Evolutionary conservation across 2,113 vertebrate species (phyloP).

Genomic region (Mirounga angustirostris): DNA sequence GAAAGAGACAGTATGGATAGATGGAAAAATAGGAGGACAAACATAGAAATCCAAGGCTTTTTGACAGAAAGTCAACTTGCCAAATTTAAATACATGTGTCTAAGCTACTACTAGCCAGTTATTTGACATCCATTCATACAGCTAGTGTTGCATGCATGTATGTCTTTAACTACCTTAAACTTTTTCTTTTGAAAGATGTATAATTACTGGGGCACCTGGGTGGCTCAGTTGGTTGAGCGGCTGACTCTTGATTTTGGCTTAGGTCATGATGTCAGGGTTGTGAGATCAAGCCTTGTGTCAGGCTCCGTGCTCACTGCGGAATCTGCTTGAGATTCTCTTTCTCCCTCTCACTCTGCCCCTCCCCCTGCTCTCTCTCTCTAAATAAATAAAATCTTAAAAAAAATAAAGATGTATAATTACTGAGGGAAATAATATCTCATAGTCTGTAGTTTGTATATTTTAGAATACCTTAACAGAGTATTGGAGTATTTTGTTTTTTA

Average conservation of each 20-base stretch:
- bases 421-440: neutral
- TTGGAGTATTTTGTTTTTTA: conserved; percentile 31
- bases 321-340: neutral
- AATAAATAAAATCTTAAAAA: neutral
- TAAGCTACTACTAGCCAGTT: neutral
- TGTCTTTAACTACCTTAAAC: neutral
- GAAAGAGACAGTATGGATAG: neutral
- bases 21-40: neutral
- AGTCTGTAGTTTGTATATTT: neutral
- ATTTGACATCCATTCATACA: neutral
- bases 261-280: neutral
- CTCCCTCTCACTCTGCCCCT: neutral
- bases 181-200: conserved; percentile 30
- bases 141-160: neutral
- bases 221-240: neutral
- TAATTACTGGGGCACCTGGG: neutral
- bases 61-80: neutral
- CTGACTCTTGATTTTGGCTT: neutral
- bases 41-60: neutral
- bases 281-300: neutral
- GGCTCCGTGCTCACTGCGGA: neutral
- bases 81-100: neutral
- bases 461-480: neutral
- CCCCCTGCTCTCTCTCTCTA: neutral
- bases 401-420: neutral